phyloP scores from a whole-genome alignment of 2,113 vertebrate species.

The Hippolais icterina region DNA sequence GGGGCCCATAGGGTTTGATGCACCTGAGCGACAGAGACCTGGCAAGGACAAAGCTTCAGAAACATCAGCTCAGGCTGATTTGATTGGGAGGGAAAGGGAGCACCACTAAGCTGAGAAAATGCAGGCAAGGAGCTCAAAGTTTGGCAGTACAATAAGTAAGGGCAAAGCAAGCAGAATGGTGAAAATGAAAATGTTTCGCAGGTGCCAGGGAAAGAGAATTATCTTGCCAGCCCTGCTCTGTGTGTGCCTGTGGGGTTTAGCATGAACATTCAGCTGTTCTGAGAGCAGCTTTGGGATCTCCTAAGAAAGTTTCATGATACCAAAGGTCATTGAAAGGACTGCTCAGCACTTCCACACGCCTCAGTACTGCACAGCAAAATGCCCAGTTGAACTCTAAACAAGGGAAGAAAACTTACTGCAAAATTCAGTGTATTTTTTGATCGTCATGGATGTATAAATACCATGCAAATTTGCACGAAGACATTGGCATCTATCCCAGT shows the following conservation, averaged over 20 bases:
- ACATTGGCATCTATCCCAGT: not conserved
- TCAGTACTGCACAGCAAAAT: not conserved
- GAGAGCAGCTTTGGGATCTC: not conserved
- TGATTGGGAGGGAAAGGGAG: not conserved
- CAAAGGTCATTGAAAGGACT: not conserved
- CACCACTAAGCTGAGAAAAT: not conserved
- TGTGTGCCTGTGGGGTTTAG: not conserved
- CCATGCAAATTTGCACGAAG: not conserved
- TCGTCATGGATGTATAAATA: not conserved
- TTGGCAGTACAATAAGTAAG: not conserved
- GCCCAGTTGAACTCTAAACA: not conserved
- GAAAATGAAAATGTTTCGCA: not conserved
- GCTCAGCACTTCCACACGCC: not conserved
- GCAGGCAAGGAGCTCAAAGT: not conserved
- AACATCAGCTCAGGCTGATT: not conserved
- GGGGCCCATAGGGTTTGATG: not conserved
- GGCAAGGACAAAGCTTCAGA: not conserved
- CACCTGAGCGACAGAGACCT: not conserved
- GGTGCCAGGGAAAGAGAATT: not conserved
- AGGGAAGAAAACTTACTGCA: not conserved
- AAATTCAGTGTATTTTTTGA: not conserved
- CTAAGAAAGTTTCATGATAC: not conserved
- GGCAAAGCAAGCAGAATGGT: not conserved
- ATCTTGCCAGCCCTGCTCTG: not conserved
- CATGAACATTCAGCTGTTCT: not conserved